A percentile compares a stretch with the other conserved stretches of the same genome.
These are phyloP conservation scores for Micronycteris hirsuta DNA, from an alignment of 2,113 vertebrate genomes.

Conservation along the genomic window DNA sequence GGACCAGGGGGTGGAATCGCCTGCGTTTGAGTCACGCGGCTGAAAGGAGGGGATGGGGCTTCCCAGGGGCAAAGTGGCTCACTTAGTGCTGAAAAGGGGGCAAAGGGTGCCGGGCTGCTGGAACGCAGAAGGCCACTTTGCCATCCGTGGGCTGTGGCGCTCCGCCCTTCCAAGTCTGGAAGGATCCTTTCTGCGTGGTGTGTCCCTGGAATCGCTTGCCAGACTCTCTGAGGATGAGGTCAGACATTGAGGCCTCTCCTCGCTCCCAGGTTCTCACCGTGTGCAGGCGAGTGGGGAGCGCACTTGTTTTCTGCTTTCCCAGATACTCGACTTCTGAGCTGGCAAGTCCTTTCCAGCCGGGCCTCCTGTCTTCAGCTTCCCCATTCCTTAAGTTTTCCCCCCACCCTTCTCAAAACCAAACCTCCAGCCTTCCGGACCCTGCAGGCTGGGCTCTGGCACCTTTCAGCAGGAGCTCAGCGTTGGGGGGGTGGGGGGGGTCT, in stretches of 20 bases:
- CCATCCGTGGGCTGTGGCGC: too few relatives aligned
- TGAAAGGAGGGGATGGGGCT: neutral
- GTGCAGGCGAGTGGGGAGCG: neutral
- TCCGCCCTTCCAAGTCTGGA: neutral
- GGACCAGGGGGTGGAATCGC: neutral
- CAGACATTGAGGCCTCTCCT: neutral
- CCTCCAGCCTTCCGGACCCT: neutral
- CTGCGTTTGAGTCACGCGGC: accelerated
- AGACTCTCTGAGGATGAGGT: neutral
- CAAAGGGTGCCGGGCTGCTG: neutral
- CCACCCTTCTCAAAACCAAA: neutral
- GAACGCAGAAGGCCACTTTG: neutral
- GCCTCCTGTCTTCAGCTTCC: neutral
- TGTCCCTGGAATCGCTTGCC: neutral
- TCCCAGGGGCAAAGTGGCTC: neutral
- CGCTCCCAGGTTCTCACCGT: accelerated
- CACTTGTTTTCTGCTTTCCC: neutral
- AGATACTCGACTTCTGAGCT: neutral
- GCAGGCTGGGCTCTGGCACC: accelerated
- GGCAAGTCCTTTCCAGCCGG: neutral
- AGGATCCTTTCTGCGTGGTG: neutral
- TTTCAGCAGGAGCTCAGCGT: neutral
- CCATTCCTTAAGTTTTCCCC: neutral
- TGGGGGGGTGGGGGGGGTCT: too few relatives aligned
- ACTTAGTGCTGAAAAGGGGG: neutral